Evolutionary conservation across 2,888 invertebrate genomes (phyloP).

Genomic region (Hipparchia semele): DNA sequence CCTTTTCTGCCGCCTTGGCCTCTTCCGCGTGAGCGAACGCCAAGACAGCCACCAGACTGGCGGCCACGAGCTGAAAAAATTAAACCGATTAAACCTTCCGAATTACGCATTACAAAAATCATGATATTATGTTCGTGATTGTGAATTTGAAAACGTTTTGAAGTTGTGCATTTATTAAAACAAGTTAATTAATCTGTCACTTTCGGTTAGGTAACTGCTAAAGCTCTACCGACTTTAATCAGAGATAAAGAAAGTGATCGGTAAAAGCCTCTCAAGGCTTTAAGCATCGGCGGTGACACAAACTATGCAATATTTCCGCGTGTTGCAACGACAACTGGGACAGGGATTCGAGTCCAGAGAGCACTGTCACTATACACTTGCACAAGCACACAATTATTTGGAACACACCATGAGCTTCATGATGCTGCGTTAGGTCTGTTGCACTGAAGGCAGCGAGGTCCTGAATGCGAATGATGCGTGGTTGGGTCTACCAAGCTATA

Average conservation of each 20-base stretch:
- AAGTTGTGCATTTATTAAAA: slow-evolving; percentile 25
- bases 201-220: slow-evolving; percentile 29
- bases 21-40: slow-evolving; percentile 84
- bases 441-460: slow-evolving; percentile 82
- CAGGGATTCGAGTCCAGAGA: slow-evolving; percentile 49
- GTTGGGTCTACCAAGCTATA: slow-evolving; percentile 71
- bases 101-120: slow-evolving; percentile 6
- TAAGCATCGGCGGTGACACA: slow-evolving; percentile 44
- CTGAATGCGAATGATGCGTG: slow-evolving; percentile 83
- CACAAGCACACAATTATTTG: slow-evolving; percentile 43
- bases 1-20: slow-evolving; percentile 81
- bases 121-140: not conserved
- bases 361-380: slow-evolving; percentile 41
- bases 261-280: slow-evolving; percentile 30
- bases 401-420: slow-evolving; percentile 82
- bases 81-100: slow-evolving; percentile 34
- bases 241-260: slow-evolving; percentile 30
- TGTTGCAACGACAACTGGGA: slow-evolving; percentile 59
- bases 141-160: not conserved
- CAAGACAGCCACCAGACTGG: slow-evolving; percentile 85
- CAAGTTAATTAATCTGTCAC: slow-evolving; percentile 24
- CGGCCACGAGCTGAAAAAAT: slow-evolving; percentile 79
- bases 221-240: slow-evolving; percentile 24
- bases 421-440: slow-evolving; percentile 77
- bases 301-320: slow-evolving; percentile 57